A percentile compares a stretch with the other conserved stretches of the same genome.
Conservation (phyloP, 92 coral and sea anemone genomes). For the Phenganax stokvisi region DNA sequence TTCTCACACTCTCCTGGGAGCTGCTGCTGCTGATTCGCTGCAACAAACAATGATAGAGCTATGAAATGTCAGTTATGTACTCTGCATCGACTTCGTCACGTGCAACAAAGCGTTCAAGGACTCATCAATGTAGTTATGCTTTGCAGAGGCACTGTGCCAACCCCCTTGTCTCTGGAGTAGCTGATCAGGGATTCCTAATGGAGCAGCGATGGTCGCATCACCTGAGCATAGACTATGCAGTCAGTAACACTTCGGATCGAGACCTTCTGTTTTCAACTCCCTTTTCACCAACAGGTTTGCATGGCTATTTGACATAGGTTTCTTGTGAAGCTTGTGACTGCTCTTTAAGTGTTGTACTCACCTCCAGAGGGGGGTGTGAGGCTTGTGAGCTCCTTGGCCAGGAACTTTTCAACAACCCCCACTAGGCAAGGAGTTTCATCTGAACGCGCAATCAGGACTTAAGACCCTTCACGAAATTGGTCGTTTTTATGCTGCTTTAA, state of each 20-base stretch:
- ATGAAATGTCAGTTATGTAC: too few species aligned
- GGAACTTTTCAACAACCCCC: constrained; percentile 44
- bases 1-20: too few species aligned
- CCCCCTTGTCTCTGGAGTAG: constrained; percentile 56
- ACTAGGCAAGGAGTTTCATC: constrained; percentile 41
- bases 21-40: too few species aligned
- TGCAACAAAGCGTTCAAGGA: constrained; percentile 42
- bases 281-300: constrained; percentile 40
- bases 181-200: constrained; percentile 42
- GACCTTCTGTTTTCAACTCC: constrained; percentile 36
- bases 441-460: constrained; percentile 39
- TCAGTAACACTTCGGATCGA: constrained; percentile 48
- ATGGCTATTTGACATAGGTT: constrained; percentile 45
- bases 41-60: too few species aligned
- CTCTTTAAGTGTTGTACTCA: constrained; percentile 46
- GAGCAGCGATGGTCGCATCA: constrained; percentile 51
- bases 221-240: constrained; percentile 55
- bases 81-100: too few species aligned
- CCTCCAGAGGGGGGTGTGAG: constrained; percentile 23
- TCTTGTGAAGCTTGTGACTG: constrained; percentile 34
- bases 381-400: constrained; percentile 27
- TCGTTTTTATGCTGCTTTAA: constrained; percentile 40
- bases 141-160: constrained; percentile 46
- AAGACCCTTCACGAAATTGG: constrained; percentile 46
- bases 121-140: constrained; percentile 42